These are phyloP conservation scores for Progne subis DNA, from an alignment of 2,113 vertebrate species.

Conservation along the genomic window DNA sequence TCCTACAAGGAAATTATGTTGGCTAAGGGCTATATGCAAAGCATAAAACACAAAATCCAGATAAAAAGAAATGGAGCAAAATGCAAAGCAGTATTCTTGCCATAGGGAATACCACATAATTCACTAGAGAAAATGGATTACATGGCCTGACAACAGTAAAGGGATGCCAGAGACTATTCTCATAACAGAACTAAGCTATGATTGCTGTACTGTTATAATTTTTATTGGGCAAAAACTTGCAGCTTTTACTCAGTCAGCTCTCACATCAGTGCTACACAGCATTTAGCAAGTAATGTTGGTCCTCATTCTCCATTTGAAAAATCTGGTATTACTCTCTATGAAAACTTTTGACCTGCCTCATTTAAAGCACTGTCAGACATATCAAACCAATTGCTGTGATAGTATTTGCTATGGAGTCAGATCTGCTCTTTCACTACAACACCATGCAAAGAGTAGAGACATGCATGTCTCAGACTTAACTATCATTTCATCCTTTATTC, in stretches of 20 bases:
- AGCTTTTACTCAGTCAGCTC: not conserved
- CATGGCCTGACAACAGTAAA: conserved; percentile 43
- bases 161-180: conserved; percentile 18
- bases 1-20: conserved; percentile 18
- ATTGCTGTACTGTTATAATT: conserved; percentile 19
- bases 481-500: not conserved
- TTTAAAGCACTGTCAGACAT: not conserved
- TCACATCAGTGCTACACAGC: not conserved
- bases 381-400: not conserved
- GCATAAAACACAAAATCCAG: conserved; percentile 44
- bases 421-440: not conserved
- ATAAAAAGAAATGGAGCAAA: conserved; percentile 56
- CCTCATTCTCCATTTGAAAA: not conserved
- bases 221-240: not conserved
- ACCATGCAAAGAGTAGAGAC: not conserved
- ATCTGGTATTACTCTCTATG: not conserved
- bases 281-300: not conserved
- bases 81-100: conserved; percentile 51
- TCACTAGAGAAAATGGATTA: conserved; percentile 66
- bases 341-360: not conserved
- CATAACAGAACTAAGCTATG: conserved; percentile 33
- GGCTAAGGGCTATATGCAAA: conserved; percentile 44
- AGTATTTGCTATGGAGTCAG: not conserved
- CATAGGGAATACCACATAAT: conserved; percentile 54
- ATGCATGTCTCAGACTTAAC: not conserved